Conservation (phyloP, 2,797 vertebrate species). For the Forpus xanthops region DNA sequence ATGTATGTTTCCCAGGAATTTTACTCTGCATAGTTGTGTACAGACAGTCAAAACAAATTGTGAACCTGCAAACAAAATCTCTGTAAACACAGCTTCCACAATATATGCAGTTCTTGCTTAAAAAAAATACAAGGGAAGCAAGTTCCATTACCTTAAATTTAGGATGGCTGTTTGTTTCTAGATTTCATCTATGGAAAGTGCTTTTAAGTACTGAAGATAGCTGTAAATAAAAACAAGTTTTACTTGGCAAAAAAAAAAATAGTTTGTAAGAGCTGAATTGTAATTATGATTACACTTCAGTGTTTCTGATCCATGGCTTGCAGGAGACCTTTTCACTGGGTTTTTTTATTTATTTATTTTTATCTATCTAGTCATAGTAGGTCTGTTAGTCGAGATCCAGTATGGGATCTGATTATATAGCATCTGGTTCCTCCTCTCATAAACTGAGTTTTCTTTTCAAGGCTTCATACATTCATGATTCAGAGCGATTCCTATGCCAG, state of each 20-base stretch:
- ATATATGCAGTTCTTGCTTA: background rate
- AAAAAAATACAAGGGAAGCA: background rate
- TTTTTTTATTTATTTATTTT: background rate
- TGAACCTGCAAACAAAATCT: background rate
- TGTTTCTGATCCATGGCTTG: background rate
- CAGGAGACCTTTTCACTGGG: background rate
- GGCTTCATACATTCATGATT: background rate
- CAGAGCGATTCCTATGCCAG: background rate
- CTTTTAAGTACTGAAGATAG: background rate
- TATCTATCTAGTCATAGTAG: background rate
- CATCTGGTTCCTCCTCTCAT: background rate
- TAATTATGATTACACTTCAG: background rate
- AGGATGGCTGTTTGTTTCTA: background rate
- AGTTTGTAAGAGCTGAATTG: background rate
- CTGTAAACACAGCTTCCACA: background rate
- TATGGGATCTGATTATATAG: background rate
- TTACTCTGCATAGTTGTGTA: background rate
- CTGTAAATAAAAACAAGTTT: background rate
- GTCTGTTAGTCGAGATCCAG: background rate
- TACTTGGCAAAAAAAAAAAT: background rate
- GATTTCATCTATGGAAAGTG: background rate
- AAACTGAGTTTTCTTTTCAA: background rate
- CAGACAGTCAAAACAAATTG: background rate
- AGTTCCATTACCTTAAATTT: background rate
- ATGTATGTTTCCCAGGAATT: background rate